Evolutionary conservation across 2,797 vertebrate genomes (phyloP), one percentile per base, ranked within the genome.

Genomic region (Gallirallus australis): DNA sequence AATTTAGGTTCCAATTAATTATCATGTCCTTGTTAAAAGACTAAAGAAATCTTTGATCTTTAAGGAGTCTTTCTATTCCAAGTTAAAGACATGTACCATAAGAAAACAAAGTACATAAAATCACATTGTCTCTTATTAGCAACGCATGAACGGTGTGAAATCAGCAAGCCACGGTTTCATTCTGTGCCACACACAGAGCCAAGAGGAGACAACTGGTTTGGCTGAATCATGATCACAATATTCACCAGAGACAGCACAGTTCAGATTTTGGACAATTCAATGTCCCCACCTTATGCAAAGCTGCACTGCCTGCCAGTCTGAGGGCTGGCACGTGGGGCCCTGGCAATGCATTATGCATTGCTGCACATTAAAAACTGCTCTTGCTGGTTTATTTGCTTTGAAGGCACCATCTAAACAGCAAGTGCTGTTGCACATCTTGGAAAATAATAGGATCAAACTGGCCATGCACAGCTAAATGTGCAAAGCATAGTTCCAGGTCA

Each of bases 1-100:
- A 35, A 90, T 92, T 96, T 93, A 37, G 52, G 39, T 57, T 95
- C 57, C 86, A 87, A 73, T 86, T 91, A 88, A 90, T 91, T 95
- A 78, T 78, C 82, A 72, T 73, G 66, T 79, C 15, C 50, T 90
- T 0, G 0, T 52, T 71, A 82, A 61, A 60, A 42, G 31, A 40
- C 47, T 61, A 28, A 60, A 65, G 61, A 75, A 85, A 69, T 76
- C 84, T 94, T 90, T 94, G 85, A 88, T 95, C 40, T 87, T 54
- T 42, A 61, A 75, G 69, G 37, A 89, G 3, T 12, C 37, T 31
- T 91, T 65, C 24, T 33, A 9, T 52, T 71, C 9, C 1, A 15
- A 76, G 31, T 31, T 42, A n/a, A 85, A 86, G 35, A 59, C 5
- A 2, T 3, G 53, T n/a, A 39, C 0, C 6, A 10, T 19, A 18